These are phyloP conservation scores for Stegodyphus dumicola DNA, from an alignment of 1,140 invertebrate genomes.

Conservation along the genomic window DNA sequence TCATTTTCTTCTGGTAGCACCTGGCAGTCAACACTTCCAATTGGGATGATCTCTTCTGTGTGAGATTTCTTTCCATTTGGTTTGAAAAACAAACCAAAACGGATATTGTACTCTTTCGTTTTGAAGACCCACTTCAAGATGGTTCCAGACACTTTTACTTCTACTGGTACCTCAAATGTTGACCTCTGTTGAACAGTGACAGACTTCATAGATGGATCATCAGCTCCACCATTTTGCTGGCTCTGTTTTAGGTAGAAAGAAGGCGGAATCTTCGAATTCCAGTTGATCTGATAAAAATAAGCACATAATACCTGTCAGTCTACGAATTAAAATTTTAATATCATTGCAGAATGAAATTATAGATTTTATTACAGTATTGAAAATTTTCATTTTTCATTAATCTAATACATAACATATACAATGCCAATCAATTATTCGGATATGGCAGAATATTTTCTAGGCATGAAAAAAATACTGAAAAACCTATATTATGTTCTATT, in stretches of 20 bases:
- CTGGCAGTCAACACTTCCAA: conserved; percentile 26
- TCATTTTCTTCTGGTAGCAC: conserved; percentile 42
- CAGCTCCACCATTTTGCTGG: not conserved
- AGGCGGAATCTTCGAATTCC: conserved; percentile 21
- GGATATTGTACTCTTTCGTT: conserved; percentile 44
- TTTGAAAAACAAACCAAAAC: conserved; percentile 31
- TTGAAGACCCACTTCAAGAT: conserved; percentile 32
- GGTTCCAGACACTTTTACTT: not conserved
- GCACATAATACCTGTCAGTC: not conserved
- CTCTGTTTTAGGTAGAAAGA: conserved; percentile 29
- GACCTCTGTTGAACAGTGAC: conserved; percentile 12
- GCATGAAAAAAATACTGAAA: too few relatives aligned
- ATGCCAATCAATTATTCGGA: too few relatives aligned
- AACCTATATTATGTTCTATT: too few relatives aligned
- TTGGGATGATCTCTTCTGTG: not conserved
- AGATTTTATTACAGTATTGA: too few relatives aligned
- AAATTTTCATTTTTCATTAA: too few relatives aligned
- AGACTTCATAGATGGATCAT: conserved; percentile 21
- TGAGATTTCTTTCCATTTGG: not conserved
- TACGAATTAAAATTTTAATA: not conserved
- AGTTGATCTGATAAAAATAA: conserved; percentile 21
- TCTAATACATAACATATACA: too few relatives aligned
- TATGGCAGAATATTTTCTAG: too few relatives aligned
- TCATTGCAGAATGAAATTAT: too few relatives aligned
- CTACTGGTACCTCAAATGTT: not conserved